Evolutionary conservation across 2,888 invertebrate species (phyloP), one percentile per base, ranked within the genome.

Genomic region (Andrena flavipes): DNA sequence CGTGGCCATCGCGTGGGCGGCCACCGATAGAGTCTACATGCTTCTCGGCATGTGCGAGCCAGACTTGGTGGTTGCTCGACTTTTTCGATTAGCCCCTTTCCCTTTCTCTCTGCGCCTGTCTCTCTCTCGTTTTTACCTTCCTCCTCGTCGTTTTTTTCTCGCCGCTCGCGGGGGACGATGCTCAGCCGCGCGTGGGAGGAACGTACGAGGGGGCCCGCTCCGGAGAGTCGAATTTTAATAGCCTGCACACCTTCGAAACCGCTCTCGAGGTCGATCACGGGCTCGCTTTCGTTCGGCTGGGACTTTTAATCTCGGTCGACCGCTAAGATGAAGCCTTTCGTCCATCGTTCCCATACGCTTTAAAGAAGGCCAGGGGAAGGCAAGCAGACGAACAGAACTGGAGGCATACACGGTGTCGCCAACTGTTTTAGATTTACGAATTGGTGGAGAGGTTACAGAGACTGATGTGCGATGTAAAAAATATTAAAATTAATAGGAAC

Each of bases 1-100:
- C 78, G 78, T 80, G 76, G 76, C 67, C 77, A 81, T 78, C 70
- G 87, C 85, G 90, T 90, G 90, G 91, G 91, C 89, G 91, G 84
- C 82, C 83, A 76, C 87, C 90, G 91, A 92, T 92, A 92, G 91
- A 89, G 90, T 89, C 87, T 86, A 90, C 90, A 90, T 87, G 89
- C 87, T 89, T 88, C 88, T 89, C 84, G 84, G 87, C 80, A 80
- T 87, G 86, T 82, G 86, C 80, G 65, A 72, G 79, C 85, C 80
- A 74, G 87, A 89, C 89, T 84, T 86, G 64, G 88, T 86, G 88
- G 88, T 90, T 90, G 91, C 91, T 91, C 91, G 90, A 91, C 89
- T 91, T 91, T 91, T 84, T 86, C 86, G 85, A 87, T 88, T 90
- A 88, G 81, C 82, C 86, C 84, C 82, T 80, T 86, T 69, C 83